Percentiles rank a stretch among this genome's conserved stretches.
Conservation (phyloP, 2,888 invertebrate genomes). For the Pandemis cinnamomeana region DNA sequence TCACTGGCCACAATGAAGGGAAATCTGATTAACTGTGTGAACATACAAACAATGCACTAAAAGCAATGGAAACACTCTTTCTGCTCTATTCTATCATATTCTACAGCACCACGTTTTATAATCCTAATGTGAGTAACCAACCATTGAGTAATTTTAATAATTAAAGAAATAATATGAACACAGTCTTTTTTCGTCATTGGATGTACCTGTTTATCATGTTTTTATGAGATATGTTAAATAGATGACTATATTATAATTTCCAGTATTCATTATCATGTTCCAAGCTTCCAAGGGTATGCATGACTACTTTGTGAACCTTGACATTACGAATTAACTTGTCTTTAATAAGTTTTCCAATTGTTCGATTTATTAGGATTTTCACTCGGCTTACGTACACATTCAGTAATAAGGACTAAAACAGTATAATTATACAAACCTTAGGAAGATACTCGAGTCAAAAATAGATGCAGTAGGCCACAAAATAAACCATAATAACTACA, state of each 20-base stretch:
- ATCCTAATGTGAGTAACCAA: not conserved
- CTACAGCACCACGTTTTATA: not conserved
- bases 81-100: slow-evolving; percentile 24
- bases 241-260: not conserved
- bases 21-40: slow-evolving; percentile 52
- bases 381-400: not conserved
- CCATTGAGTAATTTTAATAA: not conserved
- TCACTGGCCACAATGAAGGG: slow-evolving; percentile 37
- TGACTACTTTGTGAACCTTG: slow-evolving; percentile 58
- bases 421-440: slow-evolving; percentile 58
- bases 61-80: slow-evolving; percentile 17
- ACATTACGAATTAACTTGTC: slow-evolving; percentile 54
- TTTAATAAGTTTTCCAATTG: slow-evolving; percentile 3
- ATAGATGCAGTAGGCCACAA: slow-evolving; percentile 72
- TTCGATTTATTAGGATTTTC: not conserved
- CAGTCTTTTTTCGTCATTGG: not conserved
- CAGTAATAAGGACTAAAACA: slow-evolving; percentile 23
- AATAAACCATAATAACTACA: slow-evolving; percentile 78
- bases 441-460: slow-evolving; percentile 62
- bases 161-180: not conserved
- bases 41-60: slow-evolving; percentile 51
- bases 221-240: not conserved
- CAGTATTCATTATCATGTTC: not conserved
- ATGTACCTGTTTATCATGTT: not conserved
- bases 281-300: not conserved